Evolutionary conservation across 2,797 vertebrate genomes (phyloP), one percentile per base, ranked within the genome.

Genomic region (Erethizon dorsatum): DNA sequence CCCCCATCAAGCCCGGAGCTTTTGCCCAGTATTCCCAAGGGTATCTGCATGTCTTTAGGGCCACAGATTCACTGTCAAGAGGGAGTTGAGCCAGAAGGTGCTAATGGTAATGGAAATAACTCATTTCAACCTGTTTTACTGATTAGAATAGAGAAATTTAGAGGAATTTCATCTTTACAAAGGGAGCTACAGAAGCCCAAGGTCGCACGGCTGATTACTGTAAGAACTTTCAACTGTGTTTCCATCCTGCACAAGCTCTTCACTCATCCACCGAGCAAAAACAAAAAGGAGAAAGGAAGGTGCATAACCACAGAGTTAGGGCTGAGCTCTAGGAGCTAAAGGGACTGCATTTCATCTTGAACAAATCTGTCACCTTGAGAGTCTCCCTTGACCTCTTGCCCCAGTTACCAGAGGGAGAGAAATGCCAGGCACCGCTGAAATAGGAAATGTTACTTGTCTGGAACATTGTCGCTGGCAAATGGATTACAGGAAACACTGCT

Each of bases 381-480:
- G 61, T 91, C 67, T 94, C 89, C 93, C 91, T 95, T 95, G 97
- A 94, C 88, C 95, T 83, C 56, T 89, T 86, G 87, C 56, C 90
- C 88, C 75, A 61, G 75, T 95, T 89, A 89, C 61, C 7, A 0
- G 88, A 96, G 95, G 94, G 79, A 95, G 84, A 90, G 79, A 83
- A 33, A 82, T 47, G 57, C 67, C 50, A 0, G 94, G 75, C 80
- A 22, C 8, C 10, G 86, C 56, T 83, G 71, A 82, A 59, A 88
- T 31, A 56, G 88, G 85, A 97, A 98, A 91, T 41, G 37, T 6
- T 80, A 92, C 88, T 54, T 28, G 47, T 96, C 83, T 92, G 93
- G 63, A 90, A 83, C 92, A 93, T 14, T 90, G 96, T 97, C 97
- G 96, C 90, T 90, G 88, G 95, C 95, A 97, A 97, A 96, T 92